phyloP scores from a whole-genome alignment of 2,888 invertebrate genomes.

The Heliothis peltigera region DNA sequence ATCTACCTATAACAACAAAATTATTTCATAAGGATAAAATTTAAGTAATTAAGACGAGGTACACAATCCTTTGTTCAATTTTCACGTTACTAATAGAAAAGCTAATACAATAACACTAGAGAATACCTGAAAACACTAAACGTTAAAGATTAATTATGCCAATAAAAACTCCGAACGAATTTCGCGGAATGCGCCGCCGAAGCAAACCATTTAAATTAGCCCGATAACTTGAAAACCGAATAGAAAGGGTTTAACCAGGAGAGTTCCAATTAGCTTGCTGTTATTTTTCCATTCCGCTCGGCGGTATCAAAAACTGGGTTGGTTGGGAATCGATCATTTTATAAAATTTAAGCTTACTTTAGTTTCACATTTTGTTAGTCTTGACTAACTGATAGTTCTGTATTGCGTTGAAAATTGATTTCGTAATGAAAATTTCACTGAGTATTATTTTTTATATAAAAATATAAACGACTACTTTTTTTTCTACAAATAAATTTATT shows the following conservation, averaged over 20 bases:
- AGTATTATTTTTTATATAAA: not conserved
- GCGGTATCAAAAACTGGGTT: constrained; percentile 79
- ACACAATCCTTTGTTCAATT: constrained; percentile 12
- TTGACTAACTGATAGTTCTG: not conserved
- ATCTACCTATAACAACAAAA: too few species aligned
- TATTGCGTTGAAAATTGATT: not conserved
- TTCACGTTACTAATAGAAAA: constrained; percentile 15
- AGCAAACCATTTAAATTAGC: constrained; percentile 88
- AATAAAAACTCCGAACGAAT: constrained; percentile 76
- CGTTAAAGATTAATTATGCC: constrained; percentile 67
- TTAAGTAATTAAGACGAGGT: not conserved
- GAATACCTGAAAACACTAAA: constrained; percentile 56
- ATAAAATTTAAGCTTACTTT: constrained; percentile 37
- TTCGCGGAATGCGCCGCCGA: constrained; percentile 78
- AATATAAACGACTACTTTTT: too few species aligned
- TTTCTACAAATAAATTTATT: too few species aligned
- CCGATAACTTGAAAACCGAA: constrained; percentile 87
- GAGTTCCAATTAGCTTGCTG: constrained; percentile 88
- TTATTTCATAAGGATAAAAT: not conserved
- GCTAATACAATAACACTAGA: constrained; percentile 39
- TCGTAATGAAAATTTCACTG: not conserved
- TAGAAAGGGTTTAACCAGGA: constrained; percentile 87
- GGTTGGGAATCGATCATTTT: constrained; percentile 72
- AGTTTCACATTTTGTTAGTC: constrained; percentile 19
- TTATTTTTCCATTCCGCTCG: constrained; percentile 87